Conservation (phyloP, 2,888 invertebrate genomes). For the Drosophila niveifrons region DNA sequence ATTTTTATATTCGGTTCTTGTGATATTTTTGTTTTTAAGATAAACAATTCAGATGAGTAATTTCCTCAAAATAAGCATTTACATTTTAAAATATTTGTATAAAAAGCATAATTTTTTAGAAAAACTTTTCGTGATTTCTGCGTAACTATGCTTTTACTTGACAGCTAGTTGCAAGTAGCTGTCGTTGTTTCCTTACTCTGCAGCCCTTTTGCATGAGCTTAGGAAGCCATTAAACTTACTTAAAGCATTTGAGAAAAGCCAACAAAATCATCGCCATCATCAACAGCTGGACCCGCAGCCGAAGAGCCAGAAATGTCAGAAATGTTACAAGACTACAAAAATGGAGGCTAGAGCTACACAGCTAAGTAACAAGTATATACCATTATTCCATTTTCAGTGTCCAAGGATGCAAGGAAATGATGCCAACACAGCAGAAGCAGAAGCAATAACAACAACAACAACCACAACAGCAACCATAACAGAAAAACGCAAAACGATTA, state of each 20-base stretch:
- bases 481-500: constrained; percentile 61
- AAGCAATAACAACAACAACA: constrained; percentile 8
- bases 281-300: constrained; percentile 50
- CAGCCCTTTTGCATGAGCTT: constrained; percentile 60
- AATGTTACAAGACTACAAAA: constrained; percentile 23
- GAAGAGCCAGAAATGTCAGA: constrained; percentile 26
- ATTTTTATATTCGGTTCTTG: too few species aligned
- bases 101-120: too few species aligned
- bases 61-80: too few species aligned
- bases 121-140: too few species aligned
- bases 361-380: constrained; percentile 77
- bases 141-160: too few species aligned
- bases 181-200: constrained; percentile 11
- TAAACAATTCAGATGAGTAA: too few species aligned
- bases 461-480: constrained; percentile 8
- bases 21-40: too few species aligned
- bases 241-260: constrained; percentile 65
- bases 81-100: too few species aligned
- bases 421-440: constrained; percentile 35
- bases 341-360: constrained; percentile 24
- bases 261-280: constrained; percentile 64
- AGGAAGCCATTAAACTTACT: constrained; percentile 72
- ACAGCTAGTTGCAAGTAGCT: background rate
- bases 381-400: constrained; percentile 67
- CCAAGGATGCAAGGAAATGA: constrained; percentile 42